phyloP scores from a whole-genome alignment of 2,797 vertebrate species.

The Uromys caudimaculatus region DNA sequence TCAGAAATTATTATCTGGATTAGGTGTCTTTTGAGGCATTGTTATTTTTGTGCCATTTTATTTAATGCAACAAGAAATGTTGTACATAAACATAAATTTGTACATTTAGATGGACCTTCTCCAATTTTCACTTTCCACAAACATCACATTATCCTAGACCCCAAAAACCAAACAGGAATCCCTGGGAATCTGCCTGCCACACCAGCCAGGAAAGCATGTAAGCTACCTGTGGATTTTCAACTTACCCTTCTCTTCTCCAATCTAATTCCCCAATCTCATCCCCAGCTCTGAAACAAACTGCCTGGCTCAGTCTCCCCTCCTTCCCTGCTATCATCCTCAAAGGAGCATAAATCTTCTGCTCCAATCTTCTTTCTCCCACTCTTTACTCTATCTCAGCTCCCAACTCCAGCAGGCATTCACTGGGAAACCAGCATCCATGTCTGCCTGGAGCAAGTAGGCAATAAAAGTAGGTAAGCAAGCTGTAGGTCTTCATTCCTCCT shows the following conservation, averaged over 20 bases:
- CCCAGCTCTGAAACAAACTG: not conserved
- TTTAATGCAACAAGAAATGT: not conserved
- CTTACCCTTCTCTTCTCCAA: not conserved
- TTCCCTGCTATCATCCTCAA: not conserved
- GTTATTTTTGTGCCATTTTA: not conserved
- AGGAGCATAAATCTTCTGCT: not conserved
- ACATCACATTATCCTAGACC: not conserved
- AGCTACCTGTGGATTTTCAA: not conserved
- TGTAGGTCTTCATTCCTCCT: not conserved
- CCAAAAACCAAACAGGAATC: not conserved
- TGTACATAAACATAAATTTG: not conserved
- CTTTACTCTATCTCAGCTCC: not conserved
- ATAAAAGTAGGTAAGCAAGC: not conserved
- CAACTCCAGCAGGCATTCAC: not conserved
- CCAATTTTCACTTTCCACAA: not conserved
- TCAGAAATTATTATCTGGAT: not conserved
- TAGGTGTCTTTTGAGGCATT: too few species aligned
- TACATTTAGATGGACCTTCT: not conserved
- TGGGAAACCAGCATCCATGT: too few species aligned
- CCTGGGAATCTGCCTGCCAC: not conserved
- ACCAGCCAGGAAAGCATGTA: not conserved
- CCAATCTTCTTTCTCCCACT: not conserved
- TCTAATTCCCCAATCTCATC: not conserved
- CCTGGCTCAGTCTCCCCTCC: not conserved
- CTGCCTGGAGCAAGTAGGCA: too few species aligned